A percentile compares a stretch with the other conserved stretches of the same genome.
phyloP scores from a whole-genome alignment of 2,888 invertebrate species.

The Caenorhabditis parvicauda region DNA sequence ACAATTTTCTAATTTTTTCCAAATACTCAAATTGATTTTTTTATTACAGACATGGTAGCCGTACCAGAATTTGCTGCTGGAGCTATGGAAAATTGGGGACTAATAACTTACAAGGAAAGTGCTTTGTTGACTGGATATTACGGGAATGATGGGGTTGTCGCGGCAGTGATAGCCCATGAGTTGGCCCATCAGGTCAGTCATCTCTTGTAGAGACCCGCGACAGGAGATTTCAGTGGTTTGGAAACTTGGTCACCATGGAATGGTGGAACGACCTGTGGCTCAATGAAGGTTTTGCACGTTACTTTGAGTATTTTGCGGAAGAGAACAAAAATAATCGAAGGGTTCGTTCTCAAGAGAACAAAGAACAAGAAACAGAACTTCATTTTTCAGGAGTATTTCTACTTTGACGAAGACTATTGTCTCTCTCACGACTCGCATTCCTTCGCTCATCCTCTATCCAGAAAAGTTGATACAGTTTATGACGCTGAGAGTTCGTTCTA shows the following conservation, averaged over 20 bases:
- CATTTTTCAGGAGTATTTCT: no score
- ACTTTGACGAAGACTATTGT: no score
- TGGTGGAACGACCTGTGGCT: slow-evolving; percentile 63
- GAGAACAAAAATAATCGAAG: no score
- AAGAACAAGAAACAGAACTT: no score
- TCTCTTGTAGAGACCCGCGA: neutral
- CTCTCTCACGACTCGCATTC: no score
- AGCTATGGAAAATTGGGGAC: slow-evolving; percentile 93
- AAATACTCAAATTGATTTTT: neutral
- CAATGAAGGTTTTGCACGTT: slow-evolving; percentile 60
- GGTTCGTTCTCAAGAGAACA: no score
- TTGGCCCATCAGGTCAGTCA: slow-evolving; percentile 13
- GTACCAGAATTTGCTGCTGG: slow-evolving; percentile 83
- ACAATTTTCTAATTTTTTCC: neutral
- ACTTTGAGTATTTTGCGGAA: no score
- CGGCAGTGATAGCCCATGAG: slow-evolving; percentile 71
- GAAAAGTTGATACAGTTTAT: no score
- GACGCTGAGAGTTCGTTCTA: no score
- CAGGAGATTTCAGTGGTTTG: slow-evolving; percentile 63
- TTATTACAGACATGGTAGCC: slow-evolving; percentile 73
- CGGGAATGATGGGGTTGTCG: slow-evolving; percentile 75
- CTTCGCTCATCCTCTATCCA: no score
- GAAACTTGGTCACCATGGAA: slow-evolving; percentile 63
- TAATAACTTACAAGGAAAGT: slow-evolving; percentile 75
- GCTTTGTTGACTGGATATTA: slow-evolving; percentile 73